Evolutionary conservation across 2,797 vertebrate genomes (phyloP).

Genomic region (Momotus momota): DNA sequence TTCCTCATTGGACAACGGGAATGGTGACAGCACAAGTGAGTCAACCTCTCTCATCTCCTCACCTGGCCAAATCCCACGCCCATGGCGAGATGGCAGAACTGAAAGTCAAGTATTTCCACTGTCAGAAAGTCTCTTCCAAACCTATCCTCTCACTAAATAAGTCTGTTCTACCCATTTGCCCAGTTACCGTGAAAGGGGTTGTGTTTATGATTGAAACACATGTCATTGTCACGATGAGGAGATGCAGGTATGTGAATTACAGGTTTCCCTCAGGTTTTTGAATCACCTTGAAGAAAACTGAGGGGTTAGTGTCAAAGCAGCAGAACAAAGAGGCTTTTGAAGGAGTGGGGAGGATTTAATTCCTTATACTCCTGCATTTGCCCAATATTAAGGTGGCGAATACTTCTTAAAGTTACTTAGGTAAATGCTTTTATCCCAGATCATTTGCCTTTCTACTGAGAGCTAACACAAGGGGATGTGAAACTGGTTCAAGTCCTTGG

Average conservation of each 20-base stretch:
- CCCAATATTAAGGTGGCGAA: background rate
- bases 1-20: fast-evolving
- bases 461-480: background rate
- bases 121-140: background rate
- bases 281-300: background rate
- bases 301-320: background rate
- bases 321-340: background rate
- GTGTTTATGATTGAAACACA: background rate
- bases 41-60: background rate
- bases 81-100: background rate
- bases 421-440: background rate
- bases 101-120: background rate
- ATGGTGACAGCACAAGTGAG: background rate
- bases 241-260: background rate
- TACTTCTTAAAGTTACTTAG: background rate
- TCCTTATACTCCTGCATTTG: background rate
- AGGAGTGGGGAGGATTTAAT: background rate
- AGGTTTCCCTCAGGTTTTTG: background rate
- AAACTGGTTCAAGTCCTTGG: background rate
- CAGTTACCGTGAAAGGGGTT: fast-evolving
- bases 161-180: background rate
- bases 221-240: background rate
- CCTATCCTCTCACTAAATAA: fast-evolving
- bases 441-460: background rate
- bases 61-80: background rate